phyloP scores from a whole-genome alignment of 2,113 vertebrate species.

The Oxyura jamaicensis region DNA sequence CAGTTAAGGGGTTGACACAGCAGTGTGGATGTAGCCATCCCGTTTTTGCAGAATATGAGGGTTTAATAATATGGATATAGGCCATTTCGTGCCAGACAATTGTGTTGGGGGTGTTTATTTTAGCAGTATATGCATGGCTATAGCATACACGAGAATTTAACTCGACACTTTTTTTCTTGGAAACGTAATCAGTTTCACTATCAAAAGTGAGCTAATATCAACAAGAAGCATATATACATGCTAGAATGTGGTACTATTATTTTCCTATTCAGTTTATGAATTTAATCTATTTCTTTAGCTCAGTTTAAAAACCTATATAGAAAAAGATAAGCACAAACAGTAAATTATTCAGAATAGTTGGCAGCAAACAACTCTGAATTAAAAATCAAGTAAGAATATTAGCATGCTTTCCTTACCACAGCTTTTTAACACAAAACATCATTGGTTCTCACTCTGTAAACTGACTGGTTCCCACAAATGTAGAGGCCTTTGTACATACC shows the following conservation, averaged over 20 bases:
- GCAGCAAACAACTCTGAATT: neutral
- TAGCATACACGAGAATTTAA: neutral
- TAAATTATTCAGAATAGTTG: neutral
- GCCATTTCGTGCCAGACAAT: neutral
- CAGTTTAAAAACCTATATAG: neutral
- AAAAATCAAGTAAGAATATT: neutral
- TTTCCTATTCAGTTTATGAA: neutral
- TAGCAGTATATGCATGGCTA: neutral
- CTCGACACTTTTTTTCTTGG: neutral
- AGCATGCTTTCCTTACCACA: neutral
- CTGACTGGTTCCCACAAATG: neutral
- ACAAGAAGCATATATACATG: neutral
- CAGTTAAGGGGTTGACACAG: neutral
- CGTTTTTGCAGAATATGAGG: neutral
- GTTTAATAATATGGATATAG: neutral
- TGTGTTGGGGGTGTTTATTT: neutral
- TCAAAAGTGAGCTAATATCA: neutral
- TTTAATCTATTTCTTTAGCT: neutral
- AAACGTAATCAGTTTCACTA: neutral
- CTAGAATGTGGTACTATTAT: neutral
- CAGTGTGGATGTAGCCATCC: neutral
- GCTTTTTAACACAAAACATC: neutral
- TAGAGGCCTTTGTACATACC: neutral
- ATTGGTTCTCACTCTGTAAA: neutral
- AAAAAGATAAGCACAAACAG: neutral